Base-by-base conservation (phyloP, 2,888 invertebrate genomes). In the Sphaerophoria taeniata region DNA sequence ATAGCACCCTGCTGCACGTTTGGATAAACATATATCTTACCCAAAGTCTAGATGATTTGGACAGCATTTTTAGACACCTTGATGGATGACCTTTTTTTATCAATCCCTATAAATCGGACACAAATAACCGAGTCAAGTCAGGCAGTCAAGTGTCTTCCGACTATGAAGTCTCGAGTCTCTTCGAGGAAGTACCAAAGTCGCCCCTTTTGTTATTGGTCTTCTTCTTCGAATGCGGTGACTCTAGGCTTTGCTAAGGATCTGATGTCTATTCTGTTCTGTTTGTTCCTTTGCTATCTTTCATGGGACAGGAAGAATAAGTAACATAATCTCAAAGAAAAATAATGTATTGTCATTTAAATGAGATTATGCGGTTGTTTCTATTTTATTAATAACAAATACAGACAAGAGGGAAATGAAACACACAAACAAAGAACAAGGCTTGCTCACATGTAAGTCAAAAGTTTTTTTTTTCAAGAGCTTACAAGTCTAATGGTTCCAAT, bases 41-140 rank as follows among this genome's bases (percentile, higher is more conserved):
- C 24, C 49, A 53, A 67, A 55, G 80, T 74, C 79, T 79, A 71
- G 79, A 84, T 79, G 75, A 79, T 74, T 75, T 80, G 84, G 80
- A 84, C 79, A 84, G 84, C 71, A 84, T 76, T 84, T 84, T 84
- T 80, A 84, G 84, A 84, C 84, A 84, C 67, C 84, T 75, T 84
- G 84, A 84, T 84, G 84, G 72, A 84, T 84, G 84, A 75, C 80
- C 60, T 84, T 84, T 84, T 60, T 84, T 84, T 84, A 84, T 84
- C 84, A 84, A 75, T 80, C 72, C 84, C 81, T 58, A 73, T 81
- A 85, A 77, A 85, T 85, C 85, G 80, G 81, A 73, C 85, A 85
- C 76, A 73, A 81, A 77, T 85, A 81, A 85, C 84, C 79, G 75
- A 79, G 74, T 79, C 74, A 75, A 77, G 70, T 72, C 79, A 83